Evolutionary conservation across 2,797 vertebrate species (phyloP).

Genomic region (Agapornis canus): DNA sequence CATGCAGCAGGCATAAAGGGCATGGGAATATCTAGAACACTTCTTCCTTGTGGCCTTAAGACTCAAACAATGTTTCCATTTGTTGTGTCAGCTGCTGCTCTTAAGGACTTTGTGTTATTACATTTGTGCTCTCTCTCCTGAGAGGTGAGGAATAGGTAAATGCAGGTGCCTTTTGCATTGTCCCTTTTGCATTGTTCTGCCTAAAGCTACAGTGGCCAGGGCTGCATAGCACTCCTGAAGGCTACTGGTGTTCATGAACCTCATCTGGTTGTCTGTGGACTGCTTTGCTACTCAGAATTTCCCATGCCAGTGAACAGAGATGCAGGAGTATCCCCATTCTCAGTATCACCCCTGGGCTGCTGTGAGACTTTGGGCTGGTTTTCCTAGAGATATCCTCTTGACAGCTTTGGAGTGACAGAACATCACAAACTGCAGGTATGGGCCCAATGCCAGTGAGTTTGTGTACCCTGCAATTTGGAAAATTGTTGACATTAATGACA

Average conservation of each 20-base stretch:
- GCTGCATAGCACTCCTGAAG: not conserved
- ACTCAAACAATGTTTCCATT: not conserved
- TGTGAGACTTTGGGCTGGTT: not conserved
- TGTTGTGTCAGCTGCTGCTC: not conserved
- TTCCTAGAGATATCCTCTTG: not conserved
- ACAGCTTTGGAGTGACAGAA: not conserved
- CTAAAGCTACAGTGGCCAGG: not conserved
- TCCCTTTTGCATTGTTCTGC: rapidly evolving
- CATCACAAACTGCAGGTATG: not conserved
- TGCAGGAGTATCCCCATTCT: not conserved
- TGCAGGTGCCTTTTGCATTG: not conserved
- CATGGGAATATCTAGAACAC: not conserved
- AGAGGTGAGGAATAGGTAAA: not conserved
- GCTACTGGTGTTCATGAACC: not conserved
- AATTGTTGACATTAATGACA: not conserved
- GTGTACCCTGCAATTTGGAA: not conserved
- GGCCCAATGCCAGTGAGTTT: not conserved
- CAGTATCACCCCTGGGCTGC: not conserved
- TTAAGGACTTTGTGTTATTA: not conserved
- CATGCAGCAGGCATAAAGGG: not conserved
- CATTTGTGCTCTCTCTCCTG: not conserved
- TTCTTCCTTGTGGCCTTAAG: not conserved
- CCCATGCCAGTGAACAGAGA: rapidly evolving
- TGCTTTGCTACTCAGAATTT: not conserved
- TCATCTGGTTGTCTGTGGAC: rapidly evolving